Evolutionary conservation across 2,888 invertebrate genomes (phyloP).

Genomic region (Drosophila austrosaltans): DNA sequence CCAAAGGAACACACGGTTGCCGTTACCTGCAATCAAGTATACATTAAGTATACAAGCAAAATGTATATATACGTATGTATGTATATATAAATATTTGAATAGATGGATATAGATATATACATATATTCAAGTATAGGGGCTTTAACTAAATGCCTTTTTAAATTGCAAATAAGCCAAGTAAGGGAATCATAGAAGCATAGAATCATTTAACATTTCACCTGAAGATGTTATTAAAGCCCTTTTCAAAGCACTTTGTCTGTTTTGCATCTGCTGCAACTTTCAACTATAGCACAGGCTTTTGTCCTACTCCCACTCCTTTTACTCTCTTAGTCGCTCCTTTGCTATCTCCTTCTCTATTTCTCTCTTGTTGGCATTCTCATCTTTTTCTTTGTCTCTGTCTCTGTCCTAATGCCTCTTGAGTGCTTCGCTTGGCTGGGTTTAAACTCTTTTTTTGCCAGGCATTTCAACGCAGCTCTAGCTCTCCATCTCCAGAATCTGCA

Average conservation of each 20-base stretch:
- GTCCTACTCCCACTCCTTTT: not conserved
- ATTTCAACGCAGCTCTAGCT: conserved; percentile 52
- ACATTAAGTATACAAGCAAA: conserved; percentile 41
- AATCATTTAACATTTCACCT: conserved; percentile 35
- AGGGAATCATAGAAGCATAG: conserved; percentile 38
- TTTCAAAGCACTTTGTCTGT: conserved; percentile 24
- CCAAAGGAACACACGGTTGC: not conserved
- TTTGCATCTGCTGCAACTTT: conserved; percentile 40
- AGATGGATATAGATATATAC: not conserved
- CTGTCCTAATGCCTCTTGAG: conserved; percentile 69
- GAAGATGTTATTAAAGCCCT: conserved; percentile 48
- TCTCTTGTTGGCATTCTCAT: conserved; percentile 2
- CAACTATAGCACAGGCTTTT: conserved; percentile 5
- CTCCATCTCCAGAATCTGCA: conserved; percentile 42
- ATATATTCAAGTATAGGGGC: not conserved
- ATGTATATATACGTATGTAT: not conserved
- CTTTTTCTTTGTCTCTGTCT: conserved; percentile 27
- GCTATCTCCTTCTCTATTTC: conserved; percentile 11
- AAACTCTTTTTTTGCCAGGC: conserved; percentile 71
- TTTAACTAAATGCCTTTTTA: conserved; percentile 47
- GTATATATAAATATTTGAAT: not conserved
- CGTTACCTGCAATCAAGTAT: conserved; percentile 4
- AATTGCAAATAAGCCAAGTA: conserved; percentile 56
- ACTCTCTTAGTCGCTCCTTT: not conserved
- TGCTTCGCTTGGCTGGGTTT: conserved; percentile 71